These are phyloP conservation scores for Xiphophorus maculatus DNA, from an alignment of 2,113 vertebrate species.

Conservation along the genomic window DNA sequence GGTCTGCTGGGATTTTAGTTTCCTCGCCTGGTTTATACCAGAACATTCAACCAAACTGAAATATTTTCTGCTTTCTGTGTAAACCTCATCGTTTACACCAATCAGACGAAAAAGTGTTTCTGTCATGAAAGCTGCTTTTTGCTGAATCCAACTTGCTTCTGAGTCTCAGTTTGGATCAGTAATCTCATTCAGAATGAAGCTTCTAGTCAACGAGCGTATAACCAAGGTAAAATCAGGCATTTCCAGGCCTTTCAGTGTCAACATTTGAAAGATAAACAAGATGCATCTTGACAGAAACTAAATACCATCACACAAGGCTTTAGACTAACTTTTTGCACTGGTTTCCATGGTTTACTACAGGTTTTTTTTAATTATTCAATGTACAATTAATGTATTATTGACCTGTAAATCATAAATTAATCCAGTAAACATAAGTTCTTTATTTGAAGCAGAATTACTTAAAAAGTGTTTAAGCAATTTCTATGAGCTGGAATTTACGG, in stretches of 20 bases:
- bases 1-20: conserved; percentile 29
- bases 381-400: no score
- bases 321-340: no score
- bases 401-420: no score
- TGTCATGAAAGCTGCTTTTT: conserved; percentile 56
- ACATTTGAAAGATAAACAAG: neutral
- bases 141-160: conserved; percentile 60
- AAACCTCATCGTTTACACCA: conserved; percentile 61
- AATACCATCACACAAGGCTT: neutral
- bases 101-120: conserved; percentile 62
- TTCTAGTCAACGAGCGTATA: conserved; percentile 27
- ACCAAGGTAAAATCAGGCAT: conserved; percentile 25
- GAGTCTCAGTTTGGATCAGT: conserved; percentile 53
- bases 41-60: conserved; percentile 10
- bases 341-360: no score
- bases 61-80: conserved; percentile 46
- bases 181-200: conserved; percentile 62
- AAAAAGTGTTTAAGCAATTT: no score
- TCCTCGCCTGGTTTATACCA: conserved; percentile 1
- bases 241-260: conserved; percentile 15
- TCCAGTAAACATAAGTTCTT: no score
- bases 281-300: neutral
- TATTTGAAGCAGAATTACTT: no score
- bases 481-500: no score
- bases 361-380: neutral